A percentile compares a stretch with the other conserved stretches of the same genome.
Evolutionary conservation across 92 coral and sea anemone species (phyloP).

Genomic region (Epizoanthus ramosus): DNA sequence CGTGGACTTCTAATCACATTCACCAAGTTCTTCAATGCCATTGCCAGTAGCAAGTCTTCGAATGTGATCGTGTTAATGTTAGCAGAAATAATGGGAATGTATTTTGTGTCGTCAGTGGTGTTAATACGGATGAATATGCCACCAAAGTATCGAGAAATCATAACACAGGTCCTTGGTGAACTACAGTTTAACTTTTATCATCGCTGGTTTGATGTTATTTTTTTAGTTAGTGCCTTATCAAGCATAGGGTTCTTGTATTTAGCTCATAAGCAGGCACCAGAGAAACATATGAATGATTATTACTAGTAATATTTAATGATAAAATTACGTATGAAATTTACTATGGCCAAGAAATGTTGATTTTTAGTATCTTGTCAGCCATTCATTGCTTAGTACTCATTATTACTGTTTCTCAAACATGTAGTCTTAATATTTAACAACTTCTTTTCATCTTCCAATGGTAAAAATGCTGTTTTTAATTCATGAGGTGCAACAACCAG

Average conservation of each 20-base stretch:
- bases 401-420: too few relatives aligned
- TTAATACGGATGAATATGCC: slow-evolving; percentile 99
- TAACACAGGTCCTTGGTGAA: slow-evolving; percentile 94
- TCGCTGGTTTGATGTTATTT: slow-evolving; percentile 99
- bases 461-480: too few relatives aligned
- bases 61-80: slow-evolving; percentile 88
- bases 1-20: slow-evolving; percentile 95
- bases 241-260: slow-evolving; percentile 96
- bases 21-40: slow-evolving; percentile 97
- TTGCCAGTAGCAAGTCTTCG: slow-evolving; percentile 97
- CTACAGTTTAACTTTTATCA: slow-evolving; percentile 97
- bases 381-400: too few relatives aligned
- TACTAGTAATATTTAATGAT: background rate
- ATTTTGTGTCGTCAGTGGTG: slow-evolving; percentile 95
- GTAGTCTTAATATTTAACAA: too few relatives aligned
- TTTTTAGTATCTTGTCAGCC: too few relatives aligned
- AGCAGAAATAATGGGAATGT: slow-evolving; percentile 99
- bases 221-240: slow-evolving; percentile 93
- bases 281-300: slow-evolving; percentile 86
- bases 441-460: too few relatives aligned
- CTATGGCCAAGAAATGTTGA: too few relatives aligned
- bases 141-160: slow-evolving; percentile 86
- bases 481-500: too few relatives aligned
- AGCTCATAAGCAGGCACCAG: slow-evolving; percentile 99
- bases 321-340: too few relatives aligned